Conservation (phyloP, 2,797 vertebrate genomes). For the Pteronotus mesoamericanus region DNA sequence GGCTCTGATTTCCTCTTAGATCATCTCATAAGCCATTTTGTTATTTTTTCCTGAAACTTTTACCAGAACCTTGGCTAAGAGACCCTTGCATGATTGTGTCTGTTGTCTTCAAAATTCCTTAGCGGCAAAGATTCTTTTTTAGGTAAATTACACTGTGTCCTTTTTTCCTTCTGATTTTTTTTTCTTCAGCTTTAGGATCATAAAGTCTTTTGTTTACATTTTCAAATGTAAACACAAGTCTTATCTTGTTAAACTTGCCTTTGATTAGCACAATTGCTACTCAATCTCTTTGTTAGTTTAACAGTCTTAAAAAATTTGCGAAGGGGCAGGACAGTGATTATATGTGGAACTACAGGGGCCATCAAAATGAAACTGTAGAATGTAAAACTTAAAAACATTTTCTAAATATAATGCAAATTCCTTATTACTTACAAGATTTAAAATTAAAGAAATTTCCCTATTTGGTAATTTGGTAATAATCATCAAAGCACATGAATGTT, state of each 20-base stretch:
- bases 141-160: background rate
- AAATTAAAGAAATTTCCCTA: background rate
- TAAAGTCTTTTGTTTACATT: conserved; percentile 56
- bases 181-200: background rate
- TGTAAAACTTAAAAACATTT: background rate
- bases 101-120: conserved; percentile 1
- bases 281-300: conserved; percentile 62
- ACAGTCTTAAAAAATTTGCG: conserved; percentile 12
- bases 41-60: background rate
- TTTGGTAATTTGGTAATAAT: background rate
- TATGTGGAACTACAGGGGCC: background rate
- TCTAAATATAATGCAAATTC: background rate
- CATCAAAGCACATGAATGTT: background rate
- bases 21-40: background rate
- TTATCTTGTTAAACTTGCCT: conserved; percentile 67
- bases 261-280: conserved; percentile 65
- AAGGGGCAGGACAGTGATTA: background rate
- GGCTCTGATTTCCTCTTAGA: conserved; percentile 1
- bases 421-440: background rate
- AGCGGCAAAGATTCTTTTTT: background rate
- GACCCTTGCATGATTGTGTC: background rate
- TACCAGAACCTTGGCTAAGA: background rate
- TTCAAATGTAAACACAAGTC: conserved; percentile 58
- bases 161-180: background rate
- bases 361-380: background rate